A percentile compares a stretch with the other conserved stretches of the same genome.
Evolutionary conservation across 2,797 vertebrate genomes (phyloP).

Genomic region (Danio albolineatus): DNA sequence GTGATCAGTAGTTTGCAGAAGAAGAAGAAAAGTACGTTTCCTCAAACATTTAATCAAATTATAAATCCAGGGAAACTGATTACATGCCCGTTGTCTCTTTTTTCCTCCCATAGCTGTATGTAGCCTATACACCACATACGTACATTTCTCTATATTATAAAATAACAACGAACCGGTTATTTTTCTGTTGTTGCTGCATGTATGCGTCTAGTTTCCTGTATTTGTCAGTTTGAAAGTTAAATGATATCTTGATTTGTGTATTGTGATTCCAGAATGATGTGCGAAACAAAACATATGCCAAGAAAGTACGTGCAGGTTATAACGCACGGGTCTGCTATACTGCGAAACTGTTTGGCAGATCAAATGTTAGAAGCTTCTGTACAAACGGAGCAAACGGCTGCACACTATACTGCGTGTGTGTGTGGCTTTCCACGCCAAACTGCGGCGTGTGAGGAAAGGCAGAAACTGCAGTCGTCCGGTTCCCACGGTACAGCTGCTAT

Average conservation of each 20-base stretch:
- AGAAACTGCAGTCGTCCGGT: slow-evolving; percentile 70
- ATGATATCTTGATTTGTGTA: neutral
- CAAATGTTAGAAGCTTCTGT: slow-evolving; percentile 47
- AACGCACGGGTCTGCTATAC: slow-evolving; percentile 55
- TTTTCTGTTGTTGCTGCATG: neutral
- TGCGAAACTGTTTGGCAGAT: slow-evolving; percentile 51
- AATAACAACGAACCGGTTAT: neutral
- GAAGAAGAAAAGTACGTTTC: no score
- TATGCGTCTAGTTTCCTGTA: neutral
- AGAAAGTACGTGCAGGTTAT: slow-evolving; percentile 43
- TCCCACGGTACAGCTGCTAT: slow-evolving; percentile 79
- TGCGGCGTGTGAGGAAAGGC: slow-evolving; percentile 55
- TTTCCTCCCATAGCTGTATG: no score
- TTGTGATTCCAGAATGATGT: neutral
- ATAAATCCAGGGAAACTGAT: no score
- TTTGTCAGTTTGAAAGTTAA: neutral
- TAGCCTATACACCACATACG: no score
- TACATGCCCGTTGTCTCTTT: no score
- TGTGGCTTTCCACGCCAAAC: slow-evolving; percentile 67
- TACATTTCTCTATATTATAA: neutral
- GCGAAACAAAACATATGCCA: neutral
- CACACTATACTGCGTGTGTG: slow-evolving; percentile 44
- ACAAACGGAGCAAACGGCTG: slow-evolving; percentile 70
- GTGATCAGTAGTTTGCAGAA: no score
- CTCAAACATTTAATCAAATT: no score